Evolutionary conservation across 2,888 invertebrate species (phyloP).

Genomic region (Euplagia quadripunctaria): DNA sequence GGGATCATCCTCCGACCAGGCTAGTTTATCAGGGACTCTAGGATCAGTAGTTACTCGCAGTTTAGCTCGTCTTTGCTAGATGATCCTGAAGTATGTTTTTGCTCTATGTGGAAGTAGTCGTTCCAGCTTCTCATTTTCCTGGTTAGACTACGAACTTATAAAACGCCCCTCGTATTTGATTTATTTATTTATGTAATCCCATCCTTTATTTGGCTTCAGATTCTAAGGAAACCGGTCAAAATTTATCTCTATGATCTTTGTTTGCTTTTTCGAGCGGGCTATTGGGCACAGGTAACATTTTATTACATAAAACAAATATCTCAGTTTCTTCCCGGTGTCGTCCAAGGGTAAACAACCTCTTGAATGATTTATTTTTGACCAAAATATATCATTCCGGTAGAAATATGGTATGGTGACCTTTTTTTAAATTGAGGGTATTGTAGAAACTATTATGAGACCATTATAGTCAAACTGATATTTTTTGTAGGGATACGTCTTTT

Average conservation of each 20-base stretch:
- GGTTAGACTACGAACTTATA: too few relatives aligned
- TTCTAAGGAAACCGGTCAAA: conserved; percentile 1
- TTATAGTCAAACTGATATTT: background rate
- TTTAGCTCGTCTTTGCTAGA: too few relatives aligned
- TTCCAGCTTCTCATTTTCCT: too few relatives aligned
- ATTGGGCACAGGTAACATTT: conserved; percentile 24
- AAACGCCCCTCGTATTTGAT: conserved; percentile 4
- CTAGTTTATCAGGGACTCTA: too few relatives aligned
- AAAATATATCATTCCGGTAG: conserved; percentile 6
- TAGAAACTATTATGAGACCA: background rate
- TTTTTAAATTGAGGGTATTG: background rate
- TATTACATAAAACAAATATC: conserved; percentile 27
- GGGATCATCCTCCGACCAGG: too few relatives aligned
- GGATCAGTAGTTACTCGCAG: too few relatives aligned
- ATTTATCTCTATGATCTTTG: conserved; percentile 16
- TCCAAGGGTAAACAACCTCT: conserved; percentile 15
- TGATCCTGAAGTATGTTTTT: too few relatives aligned
- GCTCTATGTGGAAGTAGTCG: too few relatives aligned
- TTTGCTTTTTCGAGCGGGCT: conserved; percentile 9
- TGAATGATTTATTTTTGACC: conserved; percentile 15
- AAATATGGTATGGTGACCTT: conserved; percentile 13
- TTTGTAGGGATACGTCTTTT: background rate
- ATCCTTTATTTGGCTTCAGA: conserved; percentile 1
- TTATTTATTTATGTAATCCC: conserved; percentile 7
- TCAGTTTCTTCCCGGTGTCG: conserved; percentile 9